Percentiles rank a stretch among this genome's conserved stretches.
These are phyloP conservation scores for Phaethon lepturus DNA, from an alignment of 2,113 vertebrate genomes.

Conservation along the genomic window DNA sequence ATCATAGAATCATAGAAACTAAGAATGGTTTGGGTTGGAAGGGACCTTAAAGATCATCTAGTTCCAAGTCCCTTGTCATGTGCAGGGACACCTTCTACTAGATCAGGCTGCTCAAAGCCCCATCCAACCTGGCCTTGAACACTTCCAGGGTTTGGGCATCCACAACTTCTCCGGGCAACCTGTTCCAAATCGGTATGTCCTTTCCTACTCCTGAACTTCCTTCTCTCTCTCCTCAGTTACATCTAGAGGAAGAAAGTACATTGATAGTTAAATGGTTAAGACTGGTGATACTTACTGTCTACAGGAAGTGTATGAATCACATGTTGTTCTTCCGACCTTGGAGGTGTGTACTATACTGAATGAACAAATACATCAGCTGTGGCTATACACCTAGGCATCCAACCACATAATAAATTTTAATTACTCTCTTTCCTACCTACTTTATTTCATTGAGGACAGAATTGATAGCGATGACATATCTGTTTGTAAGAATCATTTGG, in stretches of 20 bases:
- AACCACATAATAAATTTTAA: background rate
- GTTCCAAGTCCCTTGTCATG: no score
- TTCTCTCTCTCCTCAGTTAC: background rate
- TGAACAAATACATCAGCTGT: background rate
- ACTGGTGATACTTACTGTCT: background rate
- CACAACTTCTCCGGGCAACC: no score
- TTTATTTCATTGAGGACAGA: background rate
- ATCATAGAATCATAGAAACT: no score
- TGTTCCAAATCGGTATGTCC: background rate
- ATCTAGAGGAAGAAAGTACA: background rate
- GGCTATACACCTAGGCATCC: background rate
- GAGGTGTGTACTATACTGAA: background rate
- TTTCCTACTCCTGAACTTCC: background rate
- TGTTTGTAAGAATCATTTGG: background rate
- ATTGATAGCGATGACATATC: rapidly evolving
- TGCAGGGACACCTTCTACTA: no score
- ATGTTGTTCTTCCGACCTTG: background rate
- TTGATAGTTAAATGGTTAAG: background rate
- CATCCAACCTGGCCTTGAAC: no score
- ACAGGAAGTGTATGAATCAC: background rate
- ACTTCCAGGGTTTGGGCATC: no score
- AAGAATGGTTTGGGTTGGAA: no score
- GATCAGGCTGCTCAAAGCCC: no score
- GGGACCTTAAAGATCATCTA: no score
- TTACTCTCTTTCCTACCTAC: background rate